Conservation (phyloP, 2,113 vertebrate species). For the Spea bombifrons region DNA sequence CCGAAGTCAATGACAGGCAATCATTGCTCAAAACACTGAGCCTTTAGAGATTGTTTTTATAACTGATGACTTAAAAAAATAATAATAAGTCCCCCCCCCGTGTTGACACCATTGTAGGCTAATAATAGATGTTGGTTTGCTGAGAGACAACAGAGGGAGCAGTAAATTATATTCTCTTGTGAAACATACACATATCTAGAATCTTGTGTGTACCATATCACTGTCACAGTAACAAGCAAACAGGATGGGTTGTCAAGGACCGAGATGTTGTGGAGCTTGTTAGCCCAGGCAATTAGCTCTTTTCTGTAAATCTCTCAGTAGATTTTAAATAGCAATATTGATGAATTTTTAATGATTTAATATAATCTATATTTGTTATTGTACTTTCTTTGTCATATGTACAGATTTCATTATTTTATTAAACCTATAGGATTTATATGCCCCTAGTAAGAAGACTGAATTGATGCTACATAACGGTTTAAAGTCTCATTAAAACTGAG, state of each 20-base stretch:
- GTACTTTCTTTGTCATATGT: background rate
- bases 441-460: too few relatives aligned
- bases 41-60: conserved; percentile 31
- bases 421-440: too few relatives aligned
- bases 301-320: conserved; percentile 14
- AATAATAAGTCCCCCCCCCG: conserved; percentile 26
- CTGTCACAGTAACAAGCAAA: conserved; percentile 45
- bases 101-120: conserved; percentile 22
- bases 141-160: conserved; percentile 30
- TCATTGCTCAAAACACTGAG: conserved; percentile 18
- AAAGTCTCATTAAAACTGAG: too few relatives aligned
- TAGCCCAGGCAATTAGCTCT: conserved; percentile 38
- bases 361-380: background rate
- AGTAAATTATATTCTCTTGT: conserved; percentile 43
- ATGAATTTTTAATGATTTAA: background rate
- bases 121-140: conserved; percentile 41
- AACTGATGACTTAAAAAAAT: conserved; percentile 37
- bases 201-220: conserved; percentile 36
- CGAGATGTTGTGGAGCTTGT: conserved; percentile 40
- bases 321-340: conserved; percentile 13
- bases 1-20: conserved; percentile 29
- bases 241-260: conserved; percentile 31
- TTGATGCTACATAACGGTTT: too few relatives aligned
- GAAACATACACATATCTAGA: conserved; percentile 38
- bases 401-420: background rate